Evolutionary conservation across 2,888 invertebrate species (phyloP), one percentile per base, ranked within the genome.

Genomic region (Pseudococcus viburni): DNA sequence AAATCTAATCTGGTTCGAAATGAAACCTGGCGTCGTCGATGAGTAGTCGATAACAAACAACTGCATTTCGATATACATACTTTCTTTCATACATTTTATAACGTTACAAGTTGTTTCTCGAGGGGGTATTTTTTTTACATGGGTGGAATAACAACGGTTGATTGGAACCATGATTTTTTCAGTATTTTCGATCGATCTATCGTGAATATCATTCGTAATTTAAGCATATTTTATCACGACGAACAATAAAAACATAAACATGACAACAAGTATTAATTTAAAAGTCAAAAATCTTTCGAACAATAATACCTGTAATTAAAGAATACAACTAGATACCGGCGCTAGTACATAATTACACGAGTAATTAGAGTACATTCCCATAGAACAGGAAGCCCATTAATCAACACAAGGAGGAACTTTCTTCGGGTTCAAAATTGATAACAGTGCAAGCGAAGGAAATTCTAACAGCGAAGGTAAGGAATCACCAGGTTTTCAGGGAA

Each of bases 301-400:
- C 80, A 83, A 83, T 83, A 83, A 83, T 83, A 83, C 39, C 80
- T 83, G 46, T 83, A 83, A 83, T 83, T 83, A 83, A 83, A 83
- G 46, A 83, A 46, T 46, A 83, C 80, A 83, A 83, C 80, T 83
- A 83, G 46, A 83, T 83, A 83, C 80, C 80, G 80, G 46, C 80
- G 46, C 46, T 83, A 83, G 80, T 46, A 83, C 39, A 83, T 39
- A 83, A 83, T 83, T 83, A 83, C 80, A 83, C n/a, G 80, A 83
- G 80, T 83, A 83, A 83, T 83, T 83, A 83, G 80, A 83, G 80
- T 83, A 83, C 80, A 83, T 83, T 83, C 80, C 80, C 80, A 83
- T 11, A 42, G 80, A 83, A 83, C 80, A 83, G 80, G 80, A 83
- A 83, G 46, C 46, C 42, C 46, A 83, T 83, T 83, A 73, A 83